phyloP scores from a whole-genome alignment of 2,888 invertebrate genomes.

The Acleris literana region DNA sequence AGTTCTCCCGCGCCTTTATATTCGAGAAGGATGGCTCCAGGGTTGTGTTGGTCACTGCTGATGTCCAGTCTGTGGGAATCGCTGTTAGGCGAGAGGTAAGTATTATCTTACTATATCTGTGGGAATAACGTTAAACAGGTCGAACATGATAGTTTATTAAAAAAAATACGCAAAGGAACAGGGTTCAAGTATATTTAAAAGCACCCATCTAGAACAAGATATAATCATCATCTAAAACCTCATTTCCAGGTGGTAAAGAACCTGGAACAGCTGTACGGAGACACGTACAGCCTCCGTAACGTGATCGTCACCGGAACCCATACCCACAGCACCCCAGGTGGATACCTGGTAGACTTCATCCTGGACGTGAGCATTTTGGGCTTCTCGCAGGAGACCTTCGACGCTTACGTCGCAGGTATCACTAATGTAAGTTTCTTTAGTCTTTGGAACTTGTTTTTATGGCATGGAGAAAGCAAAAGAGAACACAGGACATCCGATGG shows the following conservation, averaged over 20 bases:
- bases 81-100: conserved; percentile 90
- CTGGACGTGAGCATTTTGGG: conserved; percentile 94
- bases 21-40: conserved; percentile 88
- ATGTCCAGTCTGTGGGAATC: conserved; percentile 92
- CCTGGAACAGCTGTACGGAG: conserved; percentile 86
- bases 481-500: no score
- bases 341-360: conserved; percentile 92
- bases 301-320: conserved; percentile 95
- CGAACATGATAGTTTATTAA: not conserved
- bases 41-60: conserved; percentile 91
- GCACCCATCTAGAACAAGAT: no score
- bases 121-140: not conserved
- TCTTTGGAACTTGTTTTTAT: not conserved
- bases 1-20: conserved; percentile 93
- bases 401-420: conserved; percentile 74
- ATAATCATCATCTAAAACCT: no score
- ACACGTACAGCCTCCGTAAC: conserved; percentile 89
- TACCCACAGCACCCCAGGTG: conserved; percentile 94
- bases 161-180: not conserved
- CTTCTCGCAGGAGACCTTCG: conserved; percentile 77
- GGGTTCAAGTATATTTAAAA: no score
- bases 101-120: not conserved
- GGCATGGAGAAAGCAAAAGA: no score
- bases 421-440: conserved; percentile 61
- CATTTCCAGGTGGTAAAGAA: conserved; percentile 87